Conservation (phyloP, 37 sponge, comb jelly and placozoan genomes). For the Mnemiopsis leidyi region DNA sequence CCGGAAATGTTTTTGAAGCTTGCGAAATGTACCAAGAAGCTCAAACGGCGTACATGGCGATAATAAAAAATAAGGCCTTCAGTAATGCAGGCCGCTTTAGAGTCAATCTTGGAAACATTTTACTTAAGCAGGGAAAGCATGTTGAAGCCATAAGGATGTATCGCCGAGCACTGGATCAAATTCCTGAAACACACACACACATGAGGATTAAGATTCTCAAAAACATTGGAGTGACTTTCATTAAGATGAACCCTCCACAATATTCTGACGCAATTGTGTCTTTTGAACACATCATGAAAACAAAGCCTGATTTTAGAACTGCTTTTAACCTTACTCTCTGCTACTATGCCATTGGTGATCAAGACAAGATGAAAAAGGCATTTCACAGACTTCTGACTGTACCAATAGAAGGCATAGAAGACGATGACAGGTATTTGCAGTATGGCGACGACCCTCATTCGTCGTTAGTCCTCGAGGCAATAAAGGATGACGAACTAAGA, state of each 20-base stretch:
- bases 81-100: conserved; percentile 88
- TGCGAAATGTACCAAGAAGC: conserved; percentile 82
- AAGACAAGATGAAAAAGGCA: conserved; percentile 86
- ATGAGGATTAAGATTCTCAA: conserved; percentile 85
- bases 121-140: conserved; percentile 85
- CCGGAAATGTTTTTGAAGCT: conserved; percentile 85
- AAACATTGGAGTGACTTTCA: conserved; percentile 88
- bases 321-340: conserved; percentile 86
- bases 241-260: conserved; percentile 80
- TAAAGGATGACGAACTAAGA: conserved; percentile 85
- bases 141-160: conserved; percentile 96
- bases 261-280: conserved; percentile 92
- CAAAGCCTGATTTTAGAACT: conserved; percentile 79
- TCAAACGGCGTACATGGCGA: conserved; percentile 87
- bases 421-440: conserved; percentile 79
- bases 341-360: conserved; percentile 89
- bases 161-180: conserved; percentile 94
- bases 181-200: conserved; percentile 73
- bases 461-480: conserved; percentile 83
- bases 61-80: conserved; percentile 96
- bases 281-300: conserved; percentile 87
- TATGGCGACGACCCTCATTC: conserved; percentile 87
- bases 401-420: conserved; percentile 69
- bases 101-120: conserved; percentile 98
- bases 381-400: conserved; percentile 79